Base-by-base conservation (phyloP, 2,113 vertebrate genomes). In the Pachycephala philippinensis region DNA sequence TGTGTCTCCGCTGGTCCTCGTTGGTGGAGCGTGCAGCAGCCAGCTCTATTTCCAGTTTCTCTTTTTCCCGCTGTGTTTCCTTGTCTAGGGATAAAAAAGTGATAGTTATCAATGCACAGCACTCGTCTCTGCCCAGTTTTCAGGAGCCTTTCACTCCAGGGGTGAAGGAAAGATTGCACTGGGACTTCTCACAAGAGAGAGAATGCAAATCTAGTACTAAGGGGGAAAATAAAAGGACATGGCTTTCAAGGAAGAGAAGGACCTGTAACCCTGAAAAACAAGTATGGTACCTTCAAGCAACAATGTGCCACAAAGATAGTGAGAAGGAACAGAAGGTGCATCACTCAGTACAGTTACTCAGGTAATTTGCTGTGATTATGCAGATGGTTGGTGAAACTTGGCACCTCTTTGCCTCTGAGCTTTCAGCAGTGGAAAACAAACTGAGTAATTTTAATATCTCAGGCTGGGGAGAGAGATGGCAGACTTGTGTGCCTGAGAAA, bases 1-100 rank as follows among this genome's bases (percentile, higher is more conserved):
- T 99, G 98, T 99, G 99, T 89, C 99, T 98, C 49, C 99, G 98
- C 97, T 99, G 99, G 96, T 99, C 99, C 82, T 99, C 99, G 0
- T 99, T 99, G 82, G 98, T 98, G 75, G 99, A 99, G 64, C 99
- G 99, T 27, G 99, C 98, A 15, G 98, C 98, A 39, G 98, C 98
- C 68, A 99, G 93, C 89, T 99, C 99, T 10, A 99, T 99, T 96
- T 99, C 99, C 96, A 99, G 97, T 96, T 99, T 99, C 96, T 99
- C 99, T 93, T 99, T 99, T 93, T 99, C 99, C 18, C 99, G 95
- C 86, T 99, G 97, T 3, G 98, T 98, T 93, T 99, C 99, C 97
- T 99, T 99, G 96, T 99, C 99, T 99, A 30, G 37, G 35, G 75
- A 61, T 45, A 94, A 88, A 30, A 53, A 87, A 90, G 22, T 15